phyloP scores from a whole-genome alignment of 37 sponge, comb jelly and placozoan species.

The Hormiphora californensis region DNA sequence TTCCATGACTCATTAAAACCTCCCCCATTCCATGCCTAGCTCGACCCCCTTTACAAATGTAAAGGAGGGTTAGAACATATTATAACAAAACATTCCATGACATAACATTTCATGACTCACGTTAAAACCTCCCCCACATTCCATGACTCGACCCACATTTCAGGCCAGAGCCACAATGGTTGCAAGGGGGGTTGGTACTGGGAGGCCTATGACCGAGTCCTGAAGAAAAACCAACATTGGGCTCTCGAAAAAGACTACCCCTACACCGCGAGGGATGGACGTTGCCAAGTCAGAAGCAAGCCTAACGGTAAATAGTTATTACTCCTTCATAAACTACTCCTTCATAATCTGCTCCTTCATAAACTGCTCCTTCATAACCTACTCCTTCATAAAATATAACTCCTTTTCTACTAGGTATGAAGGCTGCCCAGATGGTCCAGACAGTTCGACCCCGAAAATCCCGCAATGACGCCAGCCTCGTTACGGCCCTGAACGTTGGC shows the following conservation, averaged over 20 bases:
- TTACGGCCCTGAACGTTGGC: not conserved
- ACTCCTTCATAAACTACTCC: no score
- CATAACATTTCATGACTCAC: no score
- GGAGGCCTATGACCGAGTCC: not conserved
- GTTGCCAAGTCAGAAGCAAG: not conserved
- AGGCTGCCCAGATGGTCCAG: not conserved
- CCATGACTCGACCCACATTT: no score
- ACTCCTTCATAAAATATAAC: no score
- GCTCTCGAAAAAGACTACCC: not conserved
- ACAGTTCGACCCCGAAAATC: not conserved
- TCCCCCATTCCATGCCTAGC: no score
- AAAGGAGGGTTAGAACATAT: no score
- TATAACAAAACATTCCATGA: no score
- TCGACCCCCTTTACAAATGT: no score
- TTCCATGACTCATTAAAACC: no score
- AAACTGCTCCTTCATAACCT: not conserved
- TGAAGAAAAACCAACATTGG: not conserved
- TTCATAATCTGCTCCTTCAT: not conserved
- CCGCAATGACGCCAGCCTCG: not conserved
- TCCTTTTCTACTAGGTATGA: no score
- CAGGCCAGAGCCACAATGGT: no score
- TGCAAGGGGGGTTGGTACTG: slow-evolving; percentile 5
- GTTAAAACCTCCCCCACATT: no score
- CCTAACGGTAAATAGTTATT: not conserved
- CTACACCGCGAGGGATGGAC: not conserved